These are phyloP conservation scores for Brachypodius melanocephalos DNA, from an alignment of 2,113 vertebrate genomes.

Conservation along the genomic window DNA sequence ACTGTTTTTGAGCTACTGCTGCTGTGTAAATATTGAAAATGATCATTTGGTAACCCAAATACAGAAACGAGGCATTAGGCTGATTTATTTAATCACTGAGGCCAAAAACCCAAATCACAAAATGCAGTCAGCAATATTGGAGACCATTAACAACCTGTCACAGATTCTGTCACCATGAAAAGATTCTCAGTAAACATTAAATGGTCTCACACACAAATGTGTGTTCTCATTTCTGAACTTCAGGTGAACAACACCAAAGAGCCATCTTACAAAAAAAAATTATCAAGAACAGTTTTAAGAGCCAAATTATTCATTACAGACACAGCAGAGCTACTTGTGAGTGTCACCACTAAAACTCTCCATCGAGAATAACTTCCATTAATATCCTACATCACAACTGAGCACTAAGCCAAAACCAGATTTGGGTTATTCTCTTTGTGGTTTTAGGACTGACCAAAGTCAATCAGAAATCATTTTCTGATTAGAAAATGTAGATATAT, in stretches of 20 bases:
- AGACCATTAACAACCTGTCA: background rate
- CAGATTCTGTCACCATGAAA: background rate
- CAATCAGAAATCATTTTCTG: background rate
- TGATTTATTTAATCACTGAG: conserved; percentile 15
- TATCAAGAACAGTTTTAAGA: background rate
- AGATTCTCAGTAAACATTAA: background rate
- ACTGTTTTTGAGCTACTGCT: background rate
- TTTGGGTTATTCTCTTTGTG: background rate
- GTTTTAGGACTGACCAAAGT: background rate
- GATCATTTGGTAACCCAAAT: conserved; percentile 39
- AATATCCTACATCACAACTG: background rate
- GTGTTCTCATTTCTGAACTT: background rate
- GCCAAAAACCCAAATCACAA: background rate
- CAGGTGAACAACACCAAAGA: background rate
- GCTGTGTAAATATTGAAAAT: background rate
- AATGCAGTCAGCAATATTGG: background rate
- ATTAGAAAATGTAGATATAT: background rate
- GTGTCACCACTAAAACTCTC: background rate
- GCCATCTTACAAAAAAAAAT: accelerated
- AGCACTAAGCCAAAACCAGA: background rate
- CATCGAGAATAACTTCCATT: background rate
- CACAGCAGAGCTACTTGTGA: background rate
- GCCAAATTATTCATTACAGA: background rate
- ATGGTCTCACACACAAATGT: background rate
- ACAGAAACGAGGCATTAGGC: background rate